These are phyloP conservation scores for Aphodius granarius DNA, from an alignment of 2,888 invertebrate species.

Conservation along the genomic window DNA sequence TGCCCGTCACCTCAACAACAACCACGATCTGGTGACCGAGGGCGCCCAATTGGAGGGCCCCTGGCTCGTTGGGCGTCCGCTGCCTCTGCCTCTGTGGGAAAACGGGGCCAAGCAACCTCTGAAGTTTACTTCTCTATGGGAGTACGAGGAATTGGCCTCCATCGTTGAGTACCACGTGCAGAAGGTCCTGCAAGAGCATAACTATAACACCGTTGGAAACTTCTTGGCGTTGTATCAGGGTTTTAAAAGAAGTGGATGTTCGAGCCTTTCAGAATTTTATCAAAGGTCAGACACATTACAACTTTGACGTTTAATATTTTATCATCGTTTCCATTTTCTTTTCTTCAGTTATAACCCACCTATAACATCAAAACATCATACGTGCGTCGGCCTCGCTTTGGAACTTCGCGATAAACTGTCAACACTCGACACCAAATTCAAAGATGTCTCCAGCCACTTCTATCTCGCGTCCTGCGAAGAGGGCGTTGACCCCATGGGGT, in stretches of 20 bases:
- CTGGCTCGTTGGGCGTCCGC: constrained; percentile 70
- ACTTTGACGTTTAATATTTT: no score
- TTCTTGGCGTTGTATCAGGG: constrained; percentile 71
- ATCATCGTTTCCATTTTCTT: no score
- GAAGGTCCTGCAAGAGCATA: constrained; percentile 77
- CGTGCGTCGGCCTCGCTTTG: constrained; percentile 86
- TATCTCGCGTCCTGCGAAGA: constrained; percentile 88
- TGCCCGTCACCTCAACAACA: constrained; percentile 30
- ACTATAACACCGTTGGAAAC: constrained; percentile 89
- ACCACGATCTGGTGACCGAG: constrained; percentile 39
- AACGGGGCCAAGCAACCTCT: constrained; percentile 54
- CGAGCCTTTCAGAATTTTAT: constrained; percentile 71
- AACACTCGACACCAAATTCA: constrained; percentile 64
- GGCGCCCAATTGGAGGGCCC: constrained; percentile 56
- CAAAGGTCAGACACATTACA: constrained; percentile 58
- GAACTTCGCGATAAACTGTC: constrained; percentile 72
- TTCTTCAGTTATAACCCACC: constrained; percentile 69
- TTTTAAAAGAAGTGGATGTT: constrained; percentile 65
- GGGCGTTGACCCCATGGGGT: constrained; percentile 66
- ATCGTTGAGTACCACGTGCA: constrained; percentile 80
- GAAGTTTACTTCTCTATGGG: constrained; percentile 58
- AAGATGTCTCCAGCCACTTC: constrained; percentile 66
- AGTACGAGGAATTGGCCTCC: constrained; percentile 79
- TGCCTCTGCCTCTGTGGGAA: constrained; percentile 78
- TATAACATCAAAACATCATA: constrained; percentile 77